These are phyloP conservation scores for Heteractis magnifica DNA, from an alignment of 92 coral and sea anemone genomes.

Conservation along the genomic window DNA sequence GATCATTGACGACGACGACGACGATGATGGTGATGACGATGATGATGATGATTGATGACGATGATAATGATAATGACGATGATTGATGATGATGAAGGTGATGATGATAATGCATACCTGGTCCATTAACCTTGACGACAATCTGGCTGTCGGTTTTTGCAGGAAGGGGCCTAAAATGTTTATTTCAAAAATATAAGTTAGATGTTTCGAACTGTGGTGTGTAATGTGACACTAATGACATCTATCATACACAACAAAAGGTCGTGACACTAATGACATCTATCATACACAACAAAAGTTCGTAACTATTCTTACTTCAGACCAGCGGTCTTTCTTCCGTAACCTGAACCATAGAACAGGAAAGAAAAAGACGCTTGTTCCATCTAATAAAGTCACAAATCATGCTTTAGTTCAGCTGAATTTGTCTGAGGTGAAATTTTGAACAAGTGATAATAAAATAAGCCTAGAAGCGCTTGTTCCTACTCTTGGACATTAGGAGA, in stretches of 20 bases:
- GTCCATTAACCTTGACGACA: constrained; percentile 79
- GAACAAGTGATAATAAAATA: background rate
- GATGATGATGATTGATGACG: no score
- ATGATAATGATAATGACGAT: no score
- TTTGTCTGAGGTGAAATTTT: background rate
- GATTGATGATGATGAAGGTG: background rate
- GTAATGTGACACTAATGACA: no score
- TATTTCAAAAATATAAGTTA: background rate
- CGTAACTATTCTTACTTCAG: constrained; percentile 47
- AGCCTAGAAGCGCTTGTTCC: no score
- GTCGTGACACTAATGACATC: background rate
- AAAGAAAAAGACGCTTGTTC: constrained; percentile 73
- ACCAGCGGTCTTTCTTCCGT: constrained; percentile 60
- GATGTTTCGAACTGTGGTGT: background rate
- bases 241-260: background rate
- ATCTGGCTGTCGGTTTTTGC: constrained; percentile 78
- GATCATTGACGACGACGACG: no score
- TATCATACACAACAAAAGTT: background rate
- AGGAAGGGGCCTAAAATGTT: constrained; percentile 55
- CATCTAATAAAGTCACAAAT: constrained; percentile 48
- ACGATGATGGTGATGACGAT: no score
- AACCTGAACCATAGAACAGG: constrained; percentile 81
- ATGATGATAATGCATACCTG: constrained; percentile 55
- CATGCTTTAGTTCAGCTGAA: background rate
- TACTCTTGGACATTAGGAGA: no score